These are phyloP conservation scores for Pantherophis vulpinus DNA, from an alignment of 2,797 vertebrate genomes.

Conservation along the genomic window DNA sequence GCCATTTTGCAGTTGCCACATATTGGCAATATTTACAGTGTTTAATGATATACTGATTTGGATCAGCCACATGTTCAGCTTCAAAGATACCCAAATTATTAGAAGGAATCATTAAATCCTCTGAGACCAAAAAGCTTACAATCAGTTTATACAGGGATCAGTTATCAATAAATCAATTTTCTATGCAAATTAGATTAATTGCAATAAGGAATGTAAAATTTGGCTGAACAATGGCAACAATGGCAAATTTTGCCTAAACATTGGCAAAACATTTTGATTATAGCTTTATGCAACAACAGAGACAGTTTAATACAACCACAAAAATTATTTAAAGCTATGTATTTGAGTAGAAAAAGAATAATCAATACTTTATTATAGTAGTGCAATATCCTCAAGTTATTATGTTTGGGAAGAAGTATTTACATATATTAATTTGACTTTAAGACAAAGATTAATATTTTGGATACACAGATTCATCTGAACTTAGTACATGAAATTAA, in stretches of 20 bases:
- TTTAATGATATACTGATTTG: neutral
- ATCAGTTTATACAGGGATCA: neutral
- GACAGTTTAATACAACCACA: neutral
- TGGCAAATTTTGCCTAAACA: neutral
- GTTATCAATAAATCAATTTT: neutral
- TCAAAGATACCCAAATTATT: neutral
- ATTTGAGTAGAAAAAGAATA: neutral
- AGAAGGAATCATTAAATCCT: neutral
- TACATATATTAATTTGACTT: neutral
- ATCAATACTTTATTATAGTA: neutral
- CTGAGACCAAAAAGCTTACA: neutral
- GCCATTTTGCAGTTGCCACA: neutral
- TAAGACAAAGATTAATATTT: neutral
- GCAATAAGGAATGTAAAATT: neutral
- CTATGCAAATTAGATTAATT: neutral
- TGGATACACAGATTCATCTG: neutral
- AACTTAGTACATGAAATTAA: neutral
- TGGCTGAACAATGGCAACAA: neutral
- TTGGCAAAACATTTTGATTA: neutral
- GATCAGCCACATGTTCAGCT: neutral
- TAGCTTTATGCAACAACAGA: neutral
- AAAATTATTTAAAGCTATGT: neutral
- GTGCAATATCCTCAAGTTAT: neutral
- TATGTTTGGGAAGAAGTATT: neutral
- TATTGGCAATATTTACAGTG: neutral